Evolutionary conservation across 2,797 vertebrate species (phyloP), one percentile per base, ranked within the genome.

Genomic region (Lepus townsendii): DNA sequence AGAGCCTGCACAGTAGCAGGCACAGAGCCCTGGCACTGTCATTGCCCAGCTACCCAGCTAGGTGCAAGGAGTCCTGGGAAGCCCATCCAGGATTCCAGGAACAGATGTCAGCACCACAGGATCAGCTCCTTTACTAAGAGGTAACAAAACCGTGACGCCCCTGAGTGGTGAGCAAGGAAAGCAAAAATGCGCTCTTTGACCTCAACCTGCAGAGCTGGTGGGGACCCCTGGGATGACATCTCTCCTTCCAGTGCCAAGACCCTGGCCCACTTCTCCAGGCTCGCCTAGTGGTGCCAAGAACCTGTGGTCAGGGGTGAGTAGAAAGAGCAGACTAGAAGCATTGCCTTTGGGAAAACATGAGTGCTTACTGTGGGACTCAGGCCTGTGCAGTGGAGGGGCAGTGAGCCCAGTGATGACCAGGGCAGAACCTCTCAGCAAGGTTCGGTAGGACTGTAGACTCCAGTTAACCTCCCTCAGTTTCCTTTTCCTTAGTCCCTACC

Each of bases 281-380:
- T 47, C 79, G 52, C 12, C 22, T 83, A 69, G 27, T 66, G 47
- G 26, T 79, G 8, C 63, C 5, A 60, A 63, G 63, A 63, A 63
- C 32, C n/a, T 76, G 22, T 84, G 60, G 83, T 71, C 32, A 80
- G 69, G 71, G 69, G 13, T 78, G 17, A 7, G 47, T 35, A 66
- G 63, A 7, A 95, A 85, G 76, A 94, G 50, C 63, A 78, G 62
- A 57, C 35, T 19, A n/a, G 60, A 92, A 82, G 35, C 13, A 60
- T 50, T 52, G 50, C 62, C 88, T 38, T 95, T 91, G 72, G 57
- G 52, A 50, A 69, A 86, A 86, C 22, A 9, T 77, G 63, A 95
- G 38, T 11, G 27, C 30, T 63, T 22, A 62, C 75, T 76, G n/a
- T 27, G 76, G 30, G 30, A 54, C 19, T 60, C 27, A 72, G 63